Percentiles rank a stretch among this genome's conserved stretches.
phyloP scores from a whole-genome alignment of 2,113 vertebrate genomes.

The Dasyornis broadbenti region DNA sequence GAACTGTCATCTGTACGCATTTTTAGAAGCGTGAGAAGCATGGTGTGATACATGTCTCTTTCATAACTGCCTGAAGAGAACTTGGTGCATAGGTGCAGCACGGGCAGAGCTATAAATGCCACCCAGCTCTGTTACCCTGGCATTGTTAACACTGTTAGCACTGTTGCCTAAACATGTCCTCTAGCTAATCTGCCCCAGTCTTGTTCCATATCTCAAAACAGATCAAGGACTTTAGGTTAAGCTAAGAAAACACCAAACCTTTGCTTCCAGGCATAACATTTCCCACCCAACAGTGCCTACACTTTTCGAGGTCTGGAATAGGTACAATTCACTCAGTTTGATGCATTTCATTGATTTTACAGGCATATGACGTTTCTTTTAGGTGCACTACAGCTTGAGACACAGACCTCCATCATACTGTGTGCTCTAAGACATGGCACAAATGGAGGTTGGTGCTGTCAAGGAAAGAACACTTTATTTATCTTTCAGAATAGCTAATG shows the following conservation, averaged over 20 bases:
- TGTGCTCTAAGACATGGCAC: neutral
- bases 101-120: neutral
- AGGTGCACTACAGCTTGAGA: neutral
- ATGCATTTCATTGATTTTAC: neutral
- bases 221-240: neutral
- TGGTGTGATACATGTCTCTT: rapidly evolving
- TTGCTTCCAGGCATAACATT: neutral
- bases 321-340: neutral
- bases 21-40: neutral
- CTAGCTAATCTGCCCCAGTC: neutral
- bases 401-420: neutral
- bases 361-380: neutral
- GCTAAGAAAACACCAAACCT: neutral
- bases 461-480: neutral
- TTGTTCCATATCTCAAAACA: neutral
- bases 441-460: neutral
- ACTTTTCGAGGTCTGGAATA: neutral
- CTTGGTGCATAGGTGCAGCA: neutral
- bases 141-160: neutral
- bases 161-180: neutral
- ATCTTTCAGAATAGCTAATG: neutral
- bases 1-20: too few species aligned
- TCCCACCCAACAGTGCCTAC: neutral
- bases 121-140: neutral
- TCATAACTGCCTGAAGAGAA: neutral